Base-by-base conservation (phyloP, 2,113 vertebrate species). In the Cromileptes altivelis region DNA sequence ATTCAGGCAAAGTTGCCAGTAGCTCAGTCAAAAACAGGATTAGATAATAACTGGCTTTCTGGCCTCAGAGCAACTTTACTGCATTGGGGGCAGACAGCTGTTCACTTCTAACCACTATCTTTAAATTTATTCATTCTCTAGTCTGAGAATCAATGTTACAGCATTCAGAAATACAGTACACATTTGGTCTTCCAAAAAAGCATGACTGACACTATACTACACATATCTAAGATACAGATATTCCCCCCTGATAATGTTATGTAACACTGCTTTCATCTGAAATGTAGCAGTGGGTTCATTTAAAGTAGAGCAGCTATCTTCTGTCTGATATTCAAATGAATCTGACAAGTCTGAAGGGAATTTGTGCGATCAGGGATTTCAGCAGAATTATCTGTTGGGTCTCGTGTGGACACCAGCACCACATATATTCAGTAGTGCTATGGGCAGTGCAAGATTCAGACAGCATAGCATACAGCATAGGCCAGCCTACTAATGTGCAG, bases 1-100 rank as follows among this genome's bases (percentile, higher is more conserved):
- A 81, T 67, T 79, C 76, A 78, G 57, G 58, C 33, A 60, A 60
- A 62, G 50, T 61, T 78, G 63, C 77, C 75, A 80, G 58, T 58
- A 64, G 63, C 60, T 47, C 61, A 60, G 61, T 87, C 63, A 87
- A 70, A 87, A 62, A 27, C 52, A 79, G 19, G 74, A 67, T 85
- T 70, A 81, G 76, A 67, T 83, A 70, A 79, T 69, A 70, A 75
- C 23, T 55, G 40, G 27, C 14, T 42, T 30, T 60, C 47, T 70
- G 14, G 77, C 67, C 47, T 80, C 45, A 19, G 18, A 71, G 60
- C 53, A 50, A 75, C 55, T 61, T 70, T 19, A 60, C 40, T 64
- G 14, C 56, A 40, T 49, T 63, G 33, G 68, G 40, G 14, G 27
- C 27, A 7, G 17, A 63, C 62, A 82, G 55, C 47, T 79, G 53